Conservation (phyloP, 2,888 invertebrate species). For the Synergus umbraculus region DNA sequence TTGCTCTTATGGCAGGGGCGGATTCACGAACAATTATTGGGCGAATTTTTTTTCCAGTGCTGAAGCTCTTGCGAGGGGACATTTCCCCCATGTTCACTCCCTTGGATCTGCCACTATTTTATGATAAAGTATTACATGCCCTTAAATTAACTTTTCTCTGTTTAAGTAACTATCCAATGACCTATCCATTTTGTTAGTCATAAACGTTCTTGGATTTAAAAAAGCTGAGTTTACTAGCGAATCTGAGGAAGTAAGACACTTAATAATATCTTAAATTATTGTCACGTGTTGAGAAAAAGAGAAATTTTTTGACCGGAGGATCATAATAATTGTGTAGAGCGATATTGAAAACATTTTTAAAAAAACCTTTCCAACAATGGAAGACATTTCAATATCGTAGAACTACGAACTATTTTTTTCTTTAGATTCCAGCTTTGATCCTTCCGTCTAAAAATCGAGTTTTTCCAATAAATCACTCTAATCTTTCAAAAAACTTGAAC, state of each 20-base stretch:
- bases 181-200: background rate
- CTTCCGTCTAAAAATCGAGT: background rate
- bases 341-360: too few relatives aligned
- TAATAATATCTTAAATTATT: constrained; percentile 19
- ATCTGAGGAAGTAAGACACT: constrained; percentile 8
- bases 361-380: too few relatives aligned
- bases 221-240: background rate
- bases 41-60: too few relatives aligned
- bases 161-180: background rate
- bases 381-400: too few relatives aligned
- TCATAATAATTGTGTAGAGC: background rate
- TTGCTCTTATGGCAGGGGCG: too few relatives aligned
- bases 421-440: background rate
- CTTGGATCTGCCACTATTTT: too few relatives aligned
- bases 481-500: background rate
- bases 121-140: too few relatives aligned
- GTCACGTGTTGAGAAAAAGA: background rate
- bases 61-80: too few relatives aligned
- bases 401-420: too few relatives aligned
- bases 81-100: too few relatives aligned
- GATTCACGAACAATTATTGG: too few relatives aligned
- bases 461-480: background rate
- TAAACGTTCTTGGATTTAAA: background rate
- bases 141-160: background rate
- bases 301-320: background rate